Conservation (phyloP, 2,888 invertebrate species). For the Copidosoma aretas region DNA sequence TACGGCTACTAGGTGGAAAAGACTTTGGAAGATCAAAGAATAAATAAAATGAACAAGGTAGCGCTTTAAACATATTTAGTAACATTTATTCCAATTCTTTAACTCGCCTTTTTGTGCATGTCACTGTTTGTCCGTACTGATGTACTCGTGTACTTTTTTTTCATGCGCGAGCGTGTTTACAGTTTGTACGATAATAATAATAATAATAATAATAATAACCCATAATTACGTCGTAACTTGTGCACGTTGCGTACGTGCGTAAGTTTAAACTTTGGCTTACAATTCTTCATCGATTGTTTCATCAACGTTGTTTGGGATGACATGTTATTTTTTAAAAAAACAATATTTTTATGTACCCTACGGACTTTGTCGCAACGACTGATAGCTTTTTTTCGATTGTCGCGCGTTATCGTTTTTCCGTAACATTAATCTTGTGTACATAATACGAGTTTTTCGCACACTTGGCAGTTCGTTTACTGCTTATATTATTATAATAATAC, state of each 20-base stretch:
- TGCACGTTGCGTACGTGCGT: neutral
- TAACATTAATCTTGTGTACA: neutral
- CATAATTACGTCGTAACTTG: constrained; percentile 9
- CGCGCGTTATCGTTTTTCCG: neutral
- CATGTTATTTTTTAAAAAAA: neutral
- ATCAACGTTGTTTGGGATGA: neutral
- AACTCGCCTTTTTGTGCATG: constrained; percentile 42
- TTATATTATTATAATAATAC: neutral
- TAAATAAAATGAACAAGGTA: constrained; percentile 53
- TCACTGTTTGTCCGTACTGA: constrained; percentile 4
- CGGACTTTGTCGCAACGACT: neutral
- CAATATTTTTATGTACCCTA: neutral
- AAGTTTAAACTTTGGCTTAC: neutral
- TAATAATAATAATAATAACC: constrained; percentile 35
- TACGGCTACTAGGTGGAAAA: too few relatives aligned
- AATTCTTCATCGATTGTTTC: constrained; percentile 3
- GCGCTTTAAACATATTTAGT: constrained; percentile 52
- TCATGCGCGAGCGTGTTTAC: constrained; percentile 24
- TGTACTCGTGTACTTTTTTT: neutral
- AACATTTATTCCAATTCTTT: constrained; percentile 59
- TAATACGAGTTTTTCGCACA: neutral
- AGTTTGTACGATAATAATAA: constrained; percentile 13
- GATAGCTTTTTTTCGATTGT: neutral
- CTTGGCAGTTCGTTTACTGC: neutral
- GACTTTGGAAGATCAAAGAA: neutral